These are phyloP conservation scores for Sisyra terminalis DNA, from an alignment of 2,888 invertebrate genomes.

Conservation along the genomic window DNA sequence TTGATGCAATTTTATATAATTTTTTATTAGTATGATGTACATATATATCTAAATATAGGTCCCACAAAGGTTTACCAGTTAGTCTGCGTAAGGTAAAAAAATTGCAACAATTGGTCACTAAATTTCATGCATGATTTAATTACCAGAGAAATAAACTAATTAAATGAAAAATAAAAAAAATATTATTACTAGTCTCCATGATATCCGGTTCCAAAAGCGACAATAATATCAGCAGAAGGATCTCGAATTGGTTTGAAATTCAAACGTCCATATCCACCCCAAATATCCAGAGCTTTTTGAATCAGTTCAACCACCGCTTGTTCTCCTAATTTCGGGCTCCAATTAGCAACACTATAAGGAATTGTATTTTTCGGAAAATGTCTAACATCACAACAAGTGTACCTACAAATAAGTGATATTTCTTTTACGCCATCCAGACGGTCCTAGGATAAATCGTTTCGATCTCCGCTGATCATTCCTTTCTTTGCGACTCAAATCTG, in stretches of 20 bases:
- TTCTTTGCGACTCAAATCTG: conserved; percentile 34
- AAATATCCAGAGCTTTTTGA: conserved; percentile 42
- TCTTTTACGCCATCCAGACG: conserved; percentile 51
- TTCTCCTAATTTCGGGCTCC: conserved; percentile 42
- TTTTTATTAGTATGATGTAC: too few relatives aligned
- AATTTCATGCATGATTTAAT: too few relatives aligned
- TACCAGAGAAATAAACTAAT: too few relatives aligned
- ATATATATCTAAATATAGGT: too few relatives aligned
- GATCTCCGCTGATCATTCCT: conserved; percentile 19
- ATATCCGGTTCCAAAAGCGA: conserved; percentile 48
- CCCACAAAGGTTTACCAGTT: too few relatives aligned
- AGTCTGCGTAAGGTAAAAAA: too few relatives aligned
- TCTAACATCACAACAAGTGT: neutral
- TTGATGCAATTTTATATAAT: too few relatives aligned
- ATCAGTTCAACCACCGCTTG: conserved; percentile 37
- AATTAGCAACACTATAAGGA: conserved; percentile 44
- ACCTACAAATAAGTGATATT: conserved; percentile 50
- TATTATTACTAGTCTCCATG: conserved; percentile 50
- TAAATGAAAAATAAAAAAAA: too few relatives aligned
- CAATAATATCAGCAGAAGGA: conserved; percentile 52
- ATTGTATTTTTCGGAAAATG: neutral
- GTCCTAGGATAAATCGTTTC: conserved; percentile 41
- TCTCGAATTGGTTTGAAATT: conserved; percentile 32
- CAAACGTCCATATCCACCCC: conserved; percentile 49
- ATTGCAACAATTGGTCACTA: too few relatives aligned